Percentiles rank a stretch among this genome's conserved stretches.
Conservation (phyloP, 2,797 vertebrate species). For the Microcaecilia unicolor region DNA sequence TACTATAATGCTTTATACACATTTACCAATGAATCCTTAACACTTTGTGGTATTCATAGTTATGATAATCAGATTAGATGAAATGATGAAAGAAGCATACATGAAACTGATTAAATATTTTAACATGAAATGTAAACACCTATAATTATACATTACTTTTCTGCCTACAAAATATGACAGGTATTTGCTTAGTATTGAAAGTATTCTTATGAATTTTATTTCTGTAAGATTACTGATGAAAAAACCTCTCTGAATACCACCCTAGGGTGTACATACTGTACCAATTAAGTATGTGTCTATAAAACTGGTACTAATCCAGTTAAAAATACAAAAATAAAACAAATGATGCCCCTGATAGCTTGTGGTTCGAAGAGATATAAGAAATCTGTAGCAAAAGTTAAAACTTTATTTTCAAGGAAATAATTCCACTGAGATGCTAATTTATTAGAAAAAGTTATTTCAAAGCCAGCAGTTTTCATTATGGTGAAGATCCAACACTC, state of each 20-base stretch:
- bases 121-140: conserved; percentile 31
- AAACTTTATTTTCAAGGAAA: conserved; percentile 56
- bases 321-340: conserved; percentile 59
- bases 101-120: conserved; percentile 41
- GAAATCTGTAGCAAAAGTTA: conserved; percentile 55
- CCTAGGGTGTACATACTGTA: conserved; percentile 37
- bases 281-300: conserved; percentile 41
- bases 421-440: conserved; percentile 49
- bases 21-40: conserved; percentile 37
- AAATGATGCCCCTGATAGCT: conserved; percentile 62
- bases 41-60: conserved; percentile 30
- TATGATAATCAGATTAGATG: conserved; percentile 44
- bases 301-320: conserved; percentile 68
- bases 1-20: conserved; percentile 29
- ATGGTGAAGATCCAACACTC: conserved; percentile 46
- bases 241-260: conserved; percentile 48
- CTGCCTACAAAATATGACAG: conserved; percentile 34
- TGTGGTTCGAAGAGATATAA: conserved; percentile 61
- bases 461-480: conserved; percentile 45
- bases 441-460: conserved; percentile 53
- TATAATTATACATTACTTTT: conserved; percentile 39
- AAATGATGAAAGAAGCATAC: conserved; percentile 39
- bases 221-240: conserved; percentile 38
- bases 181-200: conserved; percentile 45
- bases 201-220: conserved; percentile 43